Conservation (phyloP, 2,888 invertebrate species). For the Tholera decimalis region DNA sequence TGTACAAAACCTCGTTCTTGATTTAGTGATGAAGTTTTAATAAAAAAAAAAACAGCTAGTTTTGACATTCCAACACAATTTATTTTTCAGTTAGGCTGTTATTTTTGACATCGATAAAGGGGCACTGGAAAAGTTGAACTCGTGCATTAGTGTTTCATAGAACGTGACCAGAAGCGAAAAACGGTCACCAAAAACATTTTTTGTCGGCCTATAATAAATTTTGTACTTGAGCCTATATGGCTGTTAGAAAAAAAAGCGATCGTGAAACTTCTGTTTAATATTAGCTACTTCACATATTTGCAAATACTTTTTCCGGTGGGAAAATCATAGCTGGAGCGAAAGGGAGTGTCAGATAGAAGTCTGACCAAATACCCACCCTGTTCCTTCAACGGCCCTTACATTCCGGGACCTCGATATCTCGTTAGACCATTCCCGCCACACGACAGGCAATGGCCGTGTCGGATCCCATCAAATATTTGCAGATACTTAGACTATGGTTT, state of each 20-base stretch:
- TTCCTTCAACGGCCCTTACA: no score
- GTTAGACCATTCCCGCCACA: no score
- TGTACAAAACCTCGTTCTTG: slow-evolving; percentile 76
- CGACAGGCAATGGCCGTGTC: no score
- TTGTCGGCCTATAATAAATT: slow-evolving; percentile 62
- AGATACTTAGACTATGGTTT: no score
- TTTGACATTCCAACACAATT: slow-evolving; percentile 78
- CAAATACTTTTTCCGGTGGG: slow-evolving; percentile 10
- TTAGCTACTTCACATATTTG: slow-evolving; percentile 3
- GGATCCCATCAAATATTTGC: no score
- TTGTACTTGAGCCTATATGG: slow-evolving; percentile 51
- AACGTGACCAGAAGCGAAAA: slow-evolving; percentile 77
- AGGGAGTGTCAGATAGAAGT: neutral
- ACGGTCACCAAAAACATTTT: slow-evolving; percentile 65
- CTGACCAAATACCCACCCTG: no score
- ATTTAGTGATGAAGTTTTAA: slow-evolving; percentile 81
- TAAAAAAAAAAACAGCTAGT: slow-evolving; percentile 80
- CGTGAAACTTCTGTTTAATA: slow-evolving; percentile 35
- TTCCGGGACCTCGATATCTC: no score
- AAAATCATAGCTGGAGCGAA: neutral
- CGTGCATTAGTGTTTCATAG: slow-evolving; percentile 75
- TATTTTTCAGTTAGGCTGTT: slow-evolving; percentile 76
- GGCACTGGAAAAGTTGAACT: slow-evolving; percentile 75
- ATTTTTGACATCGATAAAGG: slow-evolving; percentile 79
- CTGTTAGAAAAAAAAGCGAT: slow-evolving; percentile 50